These are phyloP conservation scores for Dynastes grantii DNA, from an alignment of 2,888 invertebrate genomes.

Conservation along the genomic window DNA sequence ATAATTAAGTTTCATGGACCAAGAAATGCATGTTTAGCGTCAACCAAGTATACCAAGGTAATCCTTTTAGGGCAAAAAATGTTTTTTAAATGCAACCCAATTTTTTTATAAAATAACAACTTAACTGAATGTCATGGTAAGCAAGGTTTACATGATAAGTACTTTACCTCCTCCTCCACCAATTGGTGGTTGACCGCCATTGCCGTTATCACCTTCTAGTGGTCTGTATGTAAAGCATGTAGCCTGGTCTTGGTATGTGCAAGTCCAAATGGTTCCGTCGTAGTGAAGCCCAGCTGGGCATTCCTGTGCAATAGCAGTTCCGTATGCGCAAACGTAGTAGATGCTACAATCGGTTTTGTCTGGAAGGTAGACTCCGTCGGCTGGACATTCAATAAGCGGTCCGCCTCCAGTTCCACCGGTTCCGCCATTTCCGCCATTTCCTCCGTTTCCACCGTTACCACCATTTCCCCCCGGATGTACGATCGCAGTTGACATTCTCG, in stretches of 20 bases:
- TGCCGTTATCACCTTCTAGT: too few species aligned
- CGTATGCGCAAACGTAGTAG: background rate
- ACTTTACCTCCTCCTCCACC: background rate
- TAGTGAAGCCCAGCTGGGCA: background rate
- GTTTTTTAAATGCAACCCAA: too few species aligned
- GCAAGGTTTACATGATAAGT: too few species aligned
- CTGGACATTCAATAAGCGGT: conserved; percentile 15
- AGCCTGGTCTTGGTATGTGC: conserved; percentile 10
- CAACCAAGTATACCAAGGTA: background rate
- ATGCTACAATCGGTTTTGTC: conserved; percentile 10
- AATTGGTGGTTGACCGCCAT: background rate
- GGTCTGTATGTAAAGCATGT: background rate
- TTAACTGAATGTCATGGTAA: too few species aligned
- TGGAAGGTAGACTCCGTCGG: background rate
- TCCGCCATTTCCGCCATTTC: background rate
- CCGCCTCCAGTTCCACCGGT: background rate
- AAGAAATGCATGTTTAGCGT: background rate
- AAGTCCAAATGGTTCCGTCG: conserved; percentile 22
- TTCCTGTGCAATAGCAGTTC: background rate
- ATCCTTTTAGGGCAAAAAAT: too few species aligned
- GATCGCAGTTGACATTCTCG: background rate
- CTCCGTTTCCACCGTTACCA: background rate
- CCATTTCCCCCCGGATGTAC: background rate
- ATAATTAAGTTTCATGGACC: too few species aligned
- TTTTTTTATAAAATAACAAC: too few species aligned